Percentiles rank a stretch among this genome's conserved stretches.
These are phyloP conservation scores for Microplitis demolitor DNA, from an alignment of 1,140 invertebrate genomes.

Conservation along the genomic window DNA sequence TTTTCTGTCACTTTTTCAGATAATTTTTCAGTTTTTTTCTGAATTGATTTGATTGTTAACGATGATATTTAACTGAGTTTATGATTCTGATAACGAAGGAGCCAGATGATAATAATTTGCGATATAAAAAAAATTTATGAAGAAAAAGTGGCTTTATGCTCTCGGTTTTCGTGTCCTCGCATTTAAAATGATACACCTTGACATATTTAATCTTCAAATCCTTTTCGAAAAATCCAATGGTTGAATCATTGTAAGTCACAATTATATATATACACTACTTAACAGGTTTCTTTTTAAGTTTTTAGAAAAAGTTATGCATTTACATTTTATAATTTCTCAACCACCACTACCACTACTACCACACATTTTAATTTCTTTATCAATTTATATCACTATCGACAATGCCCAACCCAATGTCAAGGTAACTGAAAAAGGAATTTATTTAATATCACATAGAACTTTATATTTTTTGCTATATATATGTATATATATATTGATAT, in stretches of 20 bases:
- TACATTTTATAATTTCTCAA: background rate
- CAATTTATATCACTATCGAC: background rate
- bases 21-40: conserved; percentile 6
- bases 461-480: background rate
- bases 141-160: background rate
- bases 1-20: background rate
- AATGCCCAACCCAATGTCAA: background rate
- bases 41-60: background rate
- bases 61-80: background rate
- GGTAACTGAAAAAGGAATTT: background rate
- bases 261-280: no score
- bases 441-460: background rate
- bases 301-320: background rate
- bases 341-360: background rate
- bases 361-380: background rate
- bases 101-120: background rate
- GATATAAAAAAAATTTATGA: background rate
- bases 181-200: background rate
- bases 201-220: background rate
- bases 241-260: no score
- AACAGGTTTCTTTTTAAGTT: background rate
- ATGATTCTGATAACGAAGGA: background rate
- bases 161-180: background rate
- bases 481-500: no score
- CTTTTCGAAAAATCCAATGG: no score